Evolutionary conservation across 2,113 vertebrate genomes (phyloP).

Genomic region (Nannobrachium achirus): DNA sequence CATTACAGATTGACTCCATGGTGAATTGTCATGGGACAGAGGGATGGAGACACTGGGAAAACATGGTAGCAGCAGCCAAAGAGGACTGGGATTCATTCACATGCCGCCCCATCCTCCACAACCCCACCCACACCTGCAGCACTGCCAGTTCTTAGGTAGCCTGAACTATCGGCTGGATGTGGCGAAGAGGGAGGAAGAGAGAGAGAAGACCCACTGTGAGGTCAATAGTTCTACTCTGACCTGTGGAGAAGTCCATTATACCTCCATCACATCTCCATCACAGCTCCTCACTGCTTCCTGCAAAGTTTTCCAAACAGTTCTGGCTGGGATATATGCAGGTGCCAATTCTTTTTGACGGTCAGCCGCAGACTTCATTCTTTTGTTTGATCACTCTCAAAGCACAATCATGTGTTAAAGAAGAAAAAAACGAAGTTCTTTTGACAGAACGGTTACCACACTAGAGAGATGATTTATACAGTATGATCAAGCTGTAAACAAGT

Average conservation of each 20-base stretch:
- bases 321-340: constrained; percentile 16
- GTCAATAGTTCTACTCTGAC: constrained; percentile 74
- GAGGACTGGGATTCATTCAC: constrained; percentile 38
- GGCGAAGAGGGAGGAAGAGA: constrained; percentile 64
- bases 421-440: constrained; percentile 9
- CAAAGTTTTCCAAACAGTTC: constrained; percentile 42
- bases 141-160: too few relatives aligned
- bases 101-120: constrained; percentile 14
- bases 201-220: constrained; percentile 61
- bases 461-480: constrained; percentile 34
- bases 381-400: constrained; percentile 41
- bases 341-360: constrained; percentile 25
- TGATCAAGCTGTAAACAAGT: constrained; percentile 18
- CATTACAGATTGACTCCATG: constrained; percentile 6
- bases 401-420: neutral
- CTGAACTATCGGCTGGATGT: constrained; percentile 49
- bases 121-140: too few relatives aligned
- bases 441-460: constrained; percentile 16
- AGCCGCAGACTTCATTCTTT: constrained; percentile 21
- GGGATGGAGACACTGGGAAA: constrained; percentile 26
- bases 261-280: constrained; percentile 69
- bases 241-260: constrained; percentile 77
- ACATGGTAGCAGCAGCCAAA: constrained; percentile 27
- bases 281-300: constrained; percentile 31
- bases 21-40: constrained; percentile 21